Conservation (phyloP, 2,113 vertebrate genomes). For the Anolis carolinensis region DNA sequence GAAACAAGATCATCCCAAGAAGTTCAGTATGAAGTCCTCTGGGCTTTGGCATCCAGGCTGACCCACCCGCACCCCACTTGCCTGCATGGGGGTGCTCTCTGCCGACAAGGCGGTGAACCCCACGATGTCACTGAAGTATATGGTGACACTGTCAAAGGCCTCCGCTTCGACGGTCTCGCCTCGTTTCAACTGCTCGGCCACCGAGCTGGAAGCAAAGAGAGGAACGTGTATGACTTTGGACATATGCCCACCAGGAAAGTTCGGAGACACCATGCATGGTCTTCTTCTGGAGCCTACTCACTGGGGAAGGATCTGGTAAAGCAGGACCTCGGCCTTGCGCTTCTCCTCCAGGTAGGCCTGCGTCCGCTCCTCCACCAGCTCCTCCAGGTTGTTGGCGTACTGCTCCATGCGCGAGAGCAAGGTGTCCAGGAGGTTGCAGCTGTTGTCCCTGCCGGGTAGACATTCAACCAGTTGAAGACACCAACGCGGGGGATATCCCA, state of each 20-base stretch:
- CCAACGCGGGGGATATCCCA: neutral
- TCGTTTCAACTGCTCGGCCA: slow-evolving; percentile 90
- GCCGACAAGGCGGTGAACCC: slow-evolving; percentile 91
- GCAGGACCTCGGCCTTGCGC: slow-evolving; percentile 88
- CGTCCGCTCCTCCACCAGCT: slow-evolving; percentile 92
- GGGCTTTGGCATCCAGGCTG: no score
- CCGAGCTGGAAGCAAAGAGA: slow-evolving; percentile 76
- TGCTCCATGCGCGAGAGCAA: slow-evolving; percentile 94
- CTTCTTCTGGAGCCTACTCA: slow-evolving; percentile 59
- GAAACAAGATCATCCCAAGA: neutral
- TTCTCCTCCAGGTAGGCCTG: slow-evolving; percentile 97
- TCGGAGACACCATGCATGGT: no score
- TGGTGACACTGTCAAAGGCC: slow-evolving; percentile 92
- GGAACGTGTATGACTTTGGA: no score
- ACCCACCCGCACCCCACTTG: slow-evolving; percentile 21
- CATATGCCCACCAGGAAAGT: no score
- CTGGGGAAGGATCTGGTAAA: slow-evolving; percentile 99
- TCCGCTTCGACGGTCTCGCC: slow-evolving; percentile 90
- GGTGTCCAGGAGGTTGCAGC: slow-evolving; percentile 93
- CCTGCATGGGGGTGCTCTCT: slow-evolving; percentile 91
- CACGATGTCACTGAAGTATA: slow-evolving; percentile 95
- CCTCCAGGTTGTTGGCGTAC: slow-evolving; percentile 96
- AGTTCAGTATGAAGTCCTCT: neutral
- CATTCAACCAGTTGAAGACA: neutral
- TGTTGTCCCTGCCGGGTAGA: slow-evolving; percentile 78